These are phyloP conservation scores for Meloidogyne chitwoodi DNA, from an alignment of 1,140 invertebrate genomes.

Conservation along the genomic window DNA sequence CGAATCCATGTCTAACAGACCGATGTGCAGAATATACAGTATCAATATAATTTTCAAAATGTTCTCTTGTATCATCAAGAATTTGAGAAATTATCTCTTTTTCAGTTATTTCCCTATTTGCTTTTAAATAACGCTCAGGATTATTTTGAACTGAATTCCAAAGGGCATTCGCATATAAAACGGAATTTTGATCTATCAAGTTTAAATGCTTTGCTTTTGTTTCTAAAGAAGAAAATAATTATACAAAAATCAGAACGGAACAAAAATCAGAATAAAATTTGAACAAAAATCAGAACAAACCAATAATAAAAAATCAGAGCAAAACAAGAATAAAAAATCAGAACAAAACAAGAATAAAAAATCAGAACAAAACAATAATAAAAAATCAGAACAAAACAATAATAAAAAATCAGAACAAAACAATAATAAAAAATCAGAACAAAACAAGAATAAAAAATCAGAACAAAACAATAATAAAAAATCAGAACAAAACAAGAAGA, in stretches of 20 bases:
- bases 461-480: neutral
- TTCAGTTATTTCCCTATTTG: conserved; percentile 5
- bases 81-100: neutral
- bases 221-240: neutral
- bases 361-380: neutral
- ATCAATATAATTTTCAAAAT: conserved; percentile 46
- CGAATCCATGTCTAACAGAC: conserved; percentile 53
- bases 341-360: neutral
- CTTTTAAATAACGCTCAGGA: conserved; percentile 14
- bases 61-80: neutral
- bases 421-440: neutral
- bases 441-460: no score
- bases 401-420: no score
- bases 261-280: no score
- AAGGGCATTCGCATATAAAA: conserved; percentile 40
- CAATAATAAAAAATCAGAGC: no score
- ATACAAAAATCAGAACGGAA: no score
- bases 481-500: neutral
- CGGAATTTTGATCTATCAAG: neutral
- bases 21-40: conserved; percentile 52
- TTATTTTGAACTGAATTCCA: conserved; percentile 35
- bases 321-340: neutral
- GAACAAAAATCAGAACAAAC: neutral
- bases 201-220: conserved; percentile 4
- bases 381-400: no score